A percentile compares a stretch with the other conserved stretches of the same genome.
These are phyloP conservation scores for Paralichthys olivaceus DNA, from an alignment of 2,113 vertebrate genomes.

Conservation along the genomic window DNA sequence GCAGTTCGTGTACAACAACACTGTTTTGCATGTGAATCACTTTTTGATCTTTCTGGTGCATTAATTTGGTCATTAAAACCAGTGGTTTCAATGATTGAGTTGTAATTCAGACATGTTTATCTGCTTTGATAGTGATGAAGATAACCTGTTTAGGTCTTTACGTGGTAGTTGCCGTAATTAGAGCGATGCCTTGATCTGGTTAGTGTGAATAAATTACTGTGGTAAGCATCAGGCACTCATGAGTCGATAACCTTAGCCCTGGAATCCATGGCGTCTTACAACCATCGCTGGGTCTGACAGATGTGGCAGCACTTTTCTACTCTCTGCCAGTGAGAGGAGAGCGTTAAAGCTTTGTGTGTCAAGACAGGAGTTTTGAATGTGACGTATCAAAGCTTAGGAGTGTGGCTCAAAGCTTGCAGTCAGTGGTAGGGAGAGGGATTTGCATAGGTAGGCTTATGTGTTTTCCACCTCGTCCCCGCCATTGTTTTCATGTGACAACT, in stretches of 20 bases:
- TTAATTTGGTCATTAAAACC: slow-evolving; percentile 26
- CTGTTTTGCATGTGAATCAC: slow-evolving; percentile 26
- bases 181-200: neutral
- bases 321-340: slow-evolving; percentile 22
- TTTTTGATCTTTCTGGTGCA: slow-evolving; percentile 12
- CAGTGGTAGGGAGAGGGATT: slow-evolving; percentile 61
- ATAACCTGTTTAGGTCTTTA: slow-evolving; percentile 12
- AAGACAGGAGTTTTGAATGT: slow-evolving; percentile 53
- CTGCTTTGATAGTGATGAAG: slow-evolving; percentile 9
- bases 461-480: slow-evolving; percentile 66
- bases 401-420: slow-evolving; percentile 56
- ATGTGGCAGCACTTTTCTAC: slow-evolving; percentile 20
- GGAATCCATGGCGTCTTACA: slow-evolving; percentile 1
- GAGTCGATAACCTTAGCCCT: slow-evolving; percentile 13
- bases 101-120: neutral
- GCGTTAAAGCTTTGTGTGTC: slow-evolving; percentile 46
- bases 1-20: slow-evolving; percentile 22
- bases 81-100: slow-evolving; percentile 3
- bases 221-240: slow-evolving; percentile 18
- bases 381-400: slow-evolving; percentile 53
- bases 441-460: slow-evolving; percentile 75
- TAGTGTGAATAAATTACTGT: slow-evolving; percentile 9
- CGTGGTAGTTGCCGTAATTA: neutral
- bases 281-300: slow-evolving; percentile 20
- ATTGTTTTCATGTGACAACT: slow-evolving; percentile 77